Evolutionary conservation across 2,888 invertebrate genomes (phyloP), one percentile per base, ranked within the genome.

Genomic region (Drosophila quinaria): DNA sequence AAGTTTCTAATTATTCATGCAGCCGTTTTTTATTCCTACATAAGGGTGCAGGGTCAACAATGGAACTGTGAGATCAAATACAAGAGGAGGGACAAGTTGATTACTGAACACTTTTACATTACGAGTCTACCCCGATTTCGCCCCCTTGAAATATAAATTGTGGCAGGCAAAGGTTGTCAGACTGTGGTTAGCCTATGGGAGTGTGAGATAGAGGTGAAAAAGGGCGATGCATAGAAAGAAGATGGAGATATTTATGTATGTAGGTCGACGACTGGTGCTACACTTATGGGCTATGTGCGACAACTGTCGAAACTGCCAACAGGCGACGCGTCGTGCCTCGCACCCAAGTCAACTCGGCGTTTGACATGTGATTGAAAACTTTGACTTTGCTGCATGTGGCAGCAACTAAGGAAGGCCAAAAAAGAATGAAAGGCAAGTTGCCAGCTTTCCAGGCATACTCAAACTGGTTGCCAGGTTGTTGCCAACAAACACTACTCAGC

Each of bases 311-410:
- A 73, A 85, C 83, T 84, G 85, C 70, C 83, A 70, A 74, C 62
- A 69, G 68, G 61, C 66, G 65, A 75, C 80, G 64, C 58, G 81
- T 25, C 22, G 25, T 6, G 6, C 62, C 78, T 66, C 66, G 68
- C 72, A 80, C 75, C 70, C 81, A 64, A 86, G 89, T 76, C 80
- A 88, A 86, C 68, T 78, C 74, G 66, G 68, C 80, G 84, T 72
- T 90, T 86, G 86, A 90, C 90, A 90, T 89, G 75, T 86, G 86
- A 86, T 90, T 86, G 90, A 90, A 90, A 90, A 86, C 86, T 86
- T 90, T 86, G 90, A 86, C 90, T 86, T 86, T 86, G 77, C 81
- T 89, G 84, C 87, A 74, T 87, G 78, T 73, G 87, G 83, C 67
- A 64, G 41, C 33, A n/a, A 10, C 31, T 19, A 13, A 17, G 49